Evolutionary conservation across 2,888 invertebrate species (phyloP).

Genomic region (Resseliella maxima): DNA sequence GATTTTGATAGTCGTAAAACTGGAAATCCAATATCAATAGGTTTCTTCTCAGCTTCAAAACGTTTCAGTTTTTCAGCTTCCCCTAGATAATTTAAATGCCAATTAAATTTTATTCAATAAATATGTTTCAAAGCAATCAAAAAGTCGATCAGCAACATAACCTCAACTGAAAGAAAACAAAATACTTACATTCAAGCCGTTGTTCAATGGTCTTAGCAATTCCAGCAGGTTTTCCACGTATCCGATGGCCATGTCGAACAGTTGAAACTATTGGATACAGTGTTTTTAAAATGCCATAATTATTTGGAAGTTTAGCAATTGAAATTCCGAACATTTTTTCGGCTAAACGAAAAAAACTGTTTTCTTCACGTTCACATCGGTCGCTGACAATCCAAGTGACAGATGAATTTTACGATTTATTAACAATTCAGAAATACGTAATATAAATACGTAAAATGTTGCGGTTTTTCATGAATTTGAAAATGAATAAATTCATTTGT

Average conservation of each 20-base stretch:
- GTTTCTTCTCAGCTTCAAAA: constrained; percentile 70
- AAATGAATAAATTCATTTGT: too few relatives aligned
- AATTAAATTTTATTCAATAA: constrained; percentile 62
- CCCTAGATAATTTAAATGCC: not conserved
- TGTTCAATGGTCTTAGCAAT: constrained; percentile 76
- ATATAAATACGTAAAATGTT: not conserved
- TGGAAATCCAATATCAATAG: constrained; percentile 76
- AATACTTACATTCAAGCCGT: constrained; percentile 75
- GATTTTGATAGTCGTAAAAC: constrained; percentile 65
- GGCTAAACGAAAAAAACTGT: not conserved
- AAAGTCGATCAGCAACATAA: constrained; percentile 47
- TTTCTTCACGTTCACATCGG: not conserved
- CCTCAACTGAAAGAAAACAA: constrained; percentile 61
- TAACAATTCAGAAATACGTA: not conserved
- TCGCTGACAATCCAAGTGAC: not conserved
- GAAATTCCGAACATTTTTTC: constrained; percentile 19
- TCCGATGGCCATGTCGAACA: constrained; percentile 69
- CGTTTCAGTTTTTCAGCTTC: constrained; percentile 61
- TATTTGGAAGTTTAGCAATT: not conserved
- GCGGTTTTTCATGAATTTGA: too few relatives aligned
- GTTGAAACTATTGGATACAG: not conserved
- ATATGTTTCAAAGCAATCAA: constrained; percentile 63
- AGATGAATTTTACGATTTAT: not conserved
- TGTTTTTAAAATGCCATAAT: not conserved
- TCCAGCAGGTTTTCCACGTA: constrained; percentile 79